Percentiles rank a stretch among this genome's conserved stretches.
Evolutionary conservation across 2,797 vertebrate genomes (phyloP).

Genomic region (Phrynocephalus vlangalii): DNA sequence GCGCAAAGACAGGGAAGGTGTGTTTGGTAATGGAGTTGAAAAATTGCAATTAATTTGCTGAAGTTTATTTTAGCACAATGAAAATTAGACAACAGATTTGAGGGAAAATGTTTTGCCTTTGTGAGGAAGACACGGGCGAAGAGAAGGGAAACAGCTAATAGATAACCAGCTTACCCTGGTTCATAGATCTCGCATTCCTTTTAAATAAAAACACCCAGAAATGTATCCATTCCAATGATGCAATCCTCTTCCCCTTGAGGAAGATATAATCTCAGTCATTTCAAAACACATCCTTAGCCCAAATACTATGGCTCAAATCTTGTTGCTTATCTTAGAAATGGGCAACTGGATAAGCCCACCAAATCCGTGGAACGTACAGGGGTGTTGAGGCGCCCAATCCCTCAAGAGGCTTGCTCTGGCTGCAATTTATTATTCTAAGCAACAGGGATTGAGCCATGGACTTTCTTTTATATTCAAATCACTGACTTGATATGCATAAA

Average conservation of each 20-base stretch:
- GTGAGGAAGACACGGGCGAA: background rate
- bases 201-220: too few species aligned
- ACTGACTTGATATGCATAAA: constrained; percentile 1
- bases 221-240: background rate
- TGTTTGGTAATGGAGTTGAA: background rate
- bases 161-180: too few species aligned
- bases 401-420: too few species aligned
- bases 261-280: background rate
- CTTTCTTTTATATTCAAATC: constrained; percentile 17
- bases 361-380: too few species aligned
- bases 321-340: too few species aligned
- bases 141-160: background rate
- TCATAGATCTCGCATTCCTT: too few species aligned
- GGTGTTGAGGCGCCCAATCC: too few species aligned
- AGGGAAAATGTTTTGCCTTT: background rate
- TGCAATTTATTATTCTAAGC: too few species aligned
- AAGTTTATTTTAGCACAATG: background rate
- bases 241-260: background rate
- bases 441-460: too few species aligned
- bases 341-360: too few species aligned
- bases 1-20: background rate
- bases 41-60: background rate
- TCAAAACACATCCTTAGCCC: background rate
- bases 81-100: background rate
- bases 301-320: background rate